phyloP scores from a whole-genome alignment of 2,888 invertebrate genomes.

The Meiosimyza decipiens region DNA sequence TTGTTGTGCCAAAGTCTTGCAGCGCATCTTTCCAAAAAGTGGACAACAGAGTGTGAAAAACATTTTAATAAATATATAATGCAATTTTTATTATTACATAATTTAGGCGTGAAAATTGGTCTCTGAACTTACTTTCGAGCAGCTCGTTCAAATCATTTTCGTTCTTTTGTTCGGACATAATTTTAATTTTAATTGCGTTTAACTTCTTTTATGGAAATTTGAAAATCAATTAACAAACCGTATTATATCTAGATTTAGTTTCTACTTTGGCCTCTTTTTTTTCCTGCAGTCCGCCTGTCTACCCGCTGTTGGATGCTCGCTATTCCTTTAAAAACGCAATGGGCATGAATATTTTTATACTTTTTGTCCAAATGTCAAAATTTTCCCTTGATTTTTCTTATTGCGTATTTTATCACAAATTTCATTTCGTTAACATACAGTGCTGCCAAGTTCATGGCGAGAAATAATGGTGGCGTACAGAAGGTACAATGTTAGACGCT shows the following conservation, averaged over 20 bases:
- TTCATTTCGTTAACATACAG: no score
- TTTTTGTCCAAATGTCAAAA: no score
- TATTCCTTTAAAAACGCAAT: no score
- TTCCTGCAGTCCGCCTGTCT: slow-evolving; percentile 2
- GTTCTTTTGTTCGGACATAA: slow-evolving; percentile 58
- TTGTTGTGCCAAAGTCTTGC: slow-evolving; percentile 70
- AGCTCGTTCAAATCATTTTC: slow-evolving; percentile 81
- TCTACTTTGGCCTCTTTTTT: neutral
- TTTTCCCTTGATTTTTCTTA: no score
- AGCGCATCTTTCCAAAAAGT: slow-evolving; percentile 68
- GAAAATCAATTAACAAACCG: neutral
- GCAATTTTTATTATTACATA: slow-evolving; percentile 48
- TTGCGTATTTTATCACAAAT: no score
- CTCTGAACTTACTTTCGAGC: slow-evolving; percentile 74
- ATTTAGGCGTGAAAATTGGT: slow-evolving; percentile 32
- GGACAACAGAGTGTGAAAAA: slow-evolving; percentile 8
- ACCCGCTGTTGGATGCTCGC: neutral
- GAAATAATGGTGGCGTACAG: no score
- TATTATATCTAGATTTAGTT: no score
- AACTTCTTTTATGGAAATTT: neutral
- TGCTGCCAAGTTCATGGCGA: no score
- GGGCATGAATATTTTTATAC: no score
- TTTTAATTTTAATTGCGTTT: no score
- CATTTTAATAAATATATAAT: slow-evolving; percentile 13
- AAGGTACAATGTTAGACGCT: no score